Evolutionary conservation across 2,113 vertebrate species (phyloP).

Genomic region (Pterocles orientalis): DNA sequence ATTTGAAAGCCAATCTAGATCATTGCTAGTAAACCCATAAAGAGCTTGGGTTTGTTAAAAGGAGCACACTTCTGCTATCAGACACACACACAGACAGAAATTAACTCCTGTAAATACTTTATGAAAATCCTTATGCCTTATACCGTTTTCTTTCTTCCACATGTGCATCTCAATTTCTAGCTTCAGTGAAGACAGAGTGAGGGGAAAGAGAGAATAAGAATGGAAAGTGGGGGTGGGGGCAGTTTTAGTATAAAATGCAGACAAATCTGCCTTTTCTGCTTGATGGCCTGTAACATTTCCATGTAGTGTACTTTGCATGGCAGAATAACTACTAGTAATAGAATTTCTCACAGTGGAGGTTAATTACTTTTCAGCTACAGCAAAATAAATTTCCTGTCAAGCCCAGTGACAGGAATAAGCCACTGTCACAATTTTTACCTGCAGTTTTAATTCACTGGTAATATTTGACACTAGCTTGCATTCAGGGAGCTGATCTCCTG

Average conservation of each 20-base stretch:
- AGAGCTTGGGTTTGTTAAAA: conserved; percentile 4
- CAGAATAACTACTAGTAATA: conserved; percentile 93
- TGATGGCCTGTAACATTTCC: conserved; percentile 92
- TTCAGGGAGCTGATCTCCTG: conserved; percentile 51
- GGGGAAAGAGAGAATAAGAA: conserved; percentile 18
- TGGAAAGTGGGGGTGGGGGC: conserved; percentile 58
- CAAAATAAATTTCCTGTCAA: conserved; percentile 87
- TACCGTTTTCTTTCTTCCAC: conserved; percentile 69
- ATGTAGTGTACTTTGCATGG: conserved; percentile 91
- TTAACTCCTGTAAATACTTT: conserved; percentile 71
- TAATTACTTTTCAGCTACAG: conserved; percentile 91
- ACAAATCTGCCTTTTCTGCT: conserved; percentile 91
- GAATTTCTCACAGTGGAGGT: conserved; percentile 93
- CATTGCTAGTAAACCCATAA: not conserved
- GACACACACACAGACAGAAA: not conserved
- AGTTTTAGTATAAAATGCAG: conserved; percentile 93
- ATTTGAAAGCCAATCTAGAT: conserved; percentile 56
- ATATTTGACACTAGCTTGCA: conserved; percentile 75
- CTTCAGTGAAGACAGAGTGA: conserved; percentile 81
- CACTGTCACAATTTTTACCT: conserved; percentile 77
- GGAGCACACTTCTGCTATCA: not conserved
- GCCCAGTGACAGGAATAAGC: conserved; percentile 76
- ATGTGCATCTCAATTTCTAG: conserved; percentile 88
- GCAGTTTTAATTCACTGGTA: conserved; percentile 84
- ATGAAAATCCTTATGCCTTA: conserved; percentile 69